Evolutionary conservation across 2,797 vertebrate species (phyloP).

Genomic region (Hirundo rustica): DNA sequence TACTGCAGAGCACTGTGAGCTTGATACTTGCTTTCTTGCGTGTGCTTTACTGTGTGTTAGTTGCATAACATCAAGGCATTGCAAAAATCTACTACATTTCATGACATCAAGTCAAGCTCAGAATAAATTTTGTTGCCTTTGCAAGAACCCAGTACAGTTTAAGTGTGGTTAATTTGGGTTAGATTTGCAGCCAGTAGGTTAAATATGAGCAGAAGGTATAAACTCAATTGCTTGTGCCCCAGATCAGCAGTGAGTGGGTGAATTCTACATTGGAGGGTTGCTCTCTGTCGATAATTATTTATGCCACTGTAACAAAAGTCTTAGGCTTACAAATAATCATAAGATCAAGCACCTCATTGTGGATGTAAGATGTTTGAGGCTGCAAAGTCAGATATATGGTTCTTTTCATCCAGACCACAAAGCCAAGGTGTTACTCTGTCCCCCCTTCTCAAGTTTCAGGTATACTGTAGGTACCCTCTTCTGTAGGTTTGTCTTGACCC

Average conservation of each 20-base stretch:
- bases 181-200: not conserved
- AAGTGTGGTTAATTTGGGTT: not conserved
- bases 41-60: not conserved
- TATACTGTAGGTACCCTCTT: accelerated
- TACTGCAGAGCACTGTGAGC: not conserved
- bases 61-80: not conserved
- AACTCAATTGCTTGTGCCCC: not conserved
- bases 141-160: not conserved
- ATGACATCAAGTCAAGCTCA: not conserved
- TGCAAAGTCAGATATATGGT: not conserved
- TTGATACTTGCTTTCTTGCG: not conserved
- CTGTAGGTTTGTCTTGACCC: not conserved
- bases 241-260: not conserved
- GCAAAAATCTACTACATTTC: not conserved
- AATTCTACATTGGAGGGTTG: not conserved
- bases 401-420: not conserved
- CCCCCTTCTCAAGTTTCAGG: not conserved
- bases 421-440: not conserved
- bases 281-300: not conserved
- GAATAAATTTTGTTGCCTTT: not conserved
- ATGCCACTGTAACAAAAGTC: not conserved
- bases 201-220: not conserved
- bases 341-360: not conserved
- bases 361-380: not conserved
- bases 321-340: not conserved